A percentile compares a stretch with the other conserved stretches of the same genome.
Evolutionary conservation across 2,888 invertebrate species (phyloP).

Genomic region (Oligia strigilis): DNA sequence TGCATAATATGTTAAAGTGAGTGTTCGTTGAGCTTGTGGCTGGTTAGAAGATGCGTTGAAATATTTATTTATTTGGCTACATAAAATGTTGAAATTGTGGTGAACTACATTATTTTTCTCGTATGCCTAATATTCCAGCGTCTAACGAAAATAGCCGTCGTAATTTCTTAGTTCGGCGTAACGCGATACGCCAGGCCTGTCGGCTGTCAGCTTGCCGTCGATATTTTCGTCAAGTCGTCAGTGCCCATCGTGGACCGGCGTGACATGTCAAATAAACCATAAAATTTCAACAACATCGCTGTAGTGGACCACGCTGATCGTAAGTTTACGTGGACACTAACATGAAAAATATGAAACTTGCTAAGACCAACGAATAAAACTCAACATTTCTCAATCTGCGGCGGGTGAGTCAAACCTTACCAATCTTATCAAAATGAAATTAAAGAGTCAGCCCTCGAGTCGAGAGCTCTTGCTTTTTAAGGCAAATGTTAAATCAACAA

Average conservation of each 20-base stretch:
- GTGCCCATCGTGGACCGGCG: conserved; percentile 70
- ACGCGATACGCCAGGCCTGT: conserved; percentile 83
- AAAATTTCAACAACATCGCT: conserved; percentile 68
- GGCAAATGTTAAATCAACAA: conserved; percentile 86
- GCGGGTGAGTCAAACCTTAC: conserved; percentile 74
- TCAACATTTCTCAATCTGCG: conserved; percentile 71
- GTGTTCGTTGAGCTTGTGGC: conserved; percentile 15
- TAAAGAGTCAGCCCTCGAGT: conserved; percentile 73
- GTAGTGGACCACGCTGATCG: conserved; percentile 59
- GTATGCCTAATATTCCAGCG: conserved; percentile 71
- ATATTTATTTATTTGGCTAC: conserved; percentile 36
- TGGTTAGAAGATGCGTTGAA: conserved; percentile 34
- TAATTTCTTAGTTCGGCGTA: conserved; percentile 82
- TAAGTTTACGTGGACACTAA: conserved; percentile 67
- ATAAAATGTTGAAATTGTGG: conserved; percentile 51
- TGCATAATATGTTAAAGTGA: conserved; percentile 13
- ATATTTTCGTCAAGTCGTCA: conserved; percentile 86
- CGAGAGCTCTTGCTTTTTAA: conserved; percentile 78
- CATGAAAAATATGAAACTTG: conserved; percentile 40
- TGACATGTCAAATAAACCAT: conserved; percentile 82
- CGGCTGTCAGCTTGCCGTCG: conserved; percentile 81
- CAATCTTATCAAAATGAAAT: conserved; percentile 79
- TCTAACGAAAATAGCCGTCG: conserved; percentile 77
- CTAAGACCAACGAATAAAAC: conserved; percentile 62
- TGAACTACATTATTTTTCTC: conserved; percentile 61